Percentiles rank a stretch among this genome's conserved stretches.
These are phyloP conservation scores for Myopa testacea DNA, from an alignment of 2,888 invertebrate genomes.

Conservation along the genomic window DNA sequence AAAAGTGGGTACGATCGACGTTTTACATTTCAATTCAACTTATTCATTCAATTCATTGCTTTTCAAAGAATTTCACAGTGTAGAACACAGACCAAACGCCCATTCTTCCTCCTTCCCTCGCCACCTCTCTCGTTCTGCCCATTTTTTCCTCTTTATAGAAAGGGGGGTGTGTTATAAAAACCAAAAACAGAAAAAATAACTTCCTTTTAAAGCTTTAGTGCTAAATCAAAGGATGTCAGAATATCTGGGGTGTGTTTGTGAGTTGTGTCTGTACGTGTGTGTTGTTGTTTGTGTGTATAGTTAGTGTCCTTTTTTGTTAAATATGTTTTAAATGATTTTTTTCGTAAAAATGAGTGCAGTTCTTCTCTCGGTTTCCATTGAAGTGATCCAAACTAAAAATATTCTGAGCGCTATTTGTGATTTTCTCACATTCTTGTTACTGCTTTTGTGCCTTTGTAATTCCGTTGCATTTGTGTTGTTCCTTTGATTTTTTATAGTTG, in stretches of 20 bases:
- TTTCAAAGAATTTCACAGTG: conserved; percentile 6
- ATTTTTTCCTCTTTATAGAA: too few species aligned
- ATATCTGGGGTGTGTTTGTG: background rate
- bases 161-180: too few species aligned
- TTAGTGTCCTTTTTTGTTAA: too few species aligned
- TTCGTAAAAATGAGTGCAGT: background rate
- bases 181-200: too few species aligned
- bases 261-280: too few species aligned
- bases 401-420: background rate
- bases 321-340: too few species aligned
- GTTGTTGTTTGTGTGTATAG: too few species aligned
- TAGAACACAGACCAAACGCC: background rate
- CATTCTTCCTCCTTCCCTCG: background rate
- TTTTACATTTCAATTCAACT: conserved; percentile 14
- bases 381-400: background rate
- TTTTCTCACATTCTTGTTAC: background rate
- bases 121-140: too few species aligned
- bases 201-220: too few species aligned
- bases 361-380: background rate
- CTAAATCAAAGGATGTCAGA: background rate
- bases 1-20: background rate
- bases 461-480: too few species aligned
- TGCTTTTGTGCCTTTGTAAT: too few species aligned
- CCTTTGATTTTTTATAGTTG: background rate
- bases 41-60: conserved; percentile 20